Base-by-base conservation (phyloP, 2,888 invertebrate genomes). In the Syrista parreyssii region DNA sequence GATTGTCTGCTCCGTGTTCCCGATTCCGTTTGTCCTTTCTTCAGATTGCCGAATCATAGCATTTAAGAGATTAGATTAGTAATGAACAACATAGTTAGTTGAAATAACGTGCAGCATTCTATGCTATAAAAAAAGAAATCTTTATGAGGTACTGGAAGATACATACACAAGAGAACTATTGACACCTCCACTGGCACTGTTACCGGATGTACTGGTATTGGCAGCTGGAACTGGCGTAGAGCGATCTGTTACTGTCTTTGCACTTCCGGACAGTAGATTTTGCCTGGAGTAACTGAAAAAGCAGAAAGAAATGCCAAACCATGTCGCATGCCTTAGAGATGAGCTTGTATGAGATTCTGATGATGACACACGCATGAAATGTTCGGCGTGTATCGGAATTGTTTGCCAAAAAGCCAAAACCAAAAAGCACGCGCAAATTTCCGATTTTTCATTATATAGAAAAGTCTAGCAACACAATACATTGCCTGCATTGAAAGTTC, bases 241-340 rank as follows among this genome's bases (percentile, higher is more conserved):
- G 33, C 74, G 74, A 33, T 89, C 89, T 11, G 84, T 84, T 34
- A 84, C 76, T 40, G 95, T 95, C 92, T 97, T 97, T 88, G 94
- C 94, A 88, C 92, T 94, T 77, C 95, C 94, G 69, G 96, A 96
- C 73, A 97, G 93, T 79, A 97, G 94, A 92, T 97, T 97, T 92
- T 97, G 97, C 76, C 97, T 95, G 68, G 97, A 97, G 91, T 97
- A 97, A 91, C 97, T 97, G 93, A 78, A 94, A 93, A 91, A 86
- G 83, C 84, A 81, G 12, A 71, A 3, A 71, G 71, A 71, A 31
- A 71, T 71, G 12, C 71, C 71, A 71, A 71, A 71, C 33, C 33
- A 71, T 71, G 12, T 33, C 71, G 71, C 33, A 71, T 71, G 32
- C 71, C 32, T 71, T 71, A 33, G 12, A 71, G 12, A 6, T 30